A percentile compares a stretch with the other conserved stretches of the same genome.
Conservation (phyloP, 2,797 vertebrate species). For the Pipistrellus pygmaeus region DNA sequence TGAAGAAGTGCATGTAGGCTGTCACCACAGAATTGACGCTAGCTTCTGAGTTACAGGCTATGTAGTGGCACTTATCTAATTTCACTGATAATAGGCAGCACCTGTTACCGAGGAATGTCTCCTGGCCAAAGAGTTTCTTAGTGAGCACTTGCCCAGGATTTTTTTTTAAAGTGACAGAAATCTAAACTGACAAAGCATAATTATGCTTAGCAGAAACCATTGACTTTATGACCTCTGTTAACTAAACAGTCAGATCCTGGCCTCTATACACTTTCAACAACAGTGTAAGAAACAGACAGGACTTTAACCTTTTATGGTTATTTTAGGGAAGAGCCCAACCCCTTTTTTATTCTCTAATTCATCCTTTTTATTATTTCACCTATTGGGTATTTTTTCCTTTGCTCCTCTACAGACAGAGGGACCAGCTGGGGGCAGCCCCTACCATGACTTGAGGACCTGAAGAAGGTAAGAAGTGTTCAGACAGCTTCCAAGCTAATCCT, state of each 20-base stretch:
- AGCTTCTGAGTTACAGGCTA: neutral
- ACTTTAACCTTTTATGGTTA: neutral
- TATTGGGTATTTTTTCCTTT: neutral
- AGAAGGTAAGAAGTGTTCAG: neutral
- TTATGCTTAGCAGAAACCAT: neutral
- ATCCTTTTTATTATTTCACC: neutral
- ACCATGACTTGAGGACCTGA: neutral
- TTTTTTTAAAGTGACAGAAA: neutral
- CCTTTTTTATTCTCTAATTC: neutral
- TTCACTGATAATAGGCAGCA: slow-evolving; percentile 28
- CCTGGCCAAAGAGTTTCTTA: slow-evolving; percentile 2
- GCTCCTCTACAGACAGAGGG: neutral
- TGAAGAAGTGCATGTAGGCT: neutral
- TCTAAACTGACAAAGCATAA: neutral
- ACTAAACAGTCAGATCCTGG: neutral
- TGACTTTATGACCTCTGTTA: neutral
- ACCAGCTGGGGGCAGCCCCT: neutral
- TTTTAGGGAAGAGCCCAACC: neutral
- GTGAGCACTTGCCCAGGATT: neutral
- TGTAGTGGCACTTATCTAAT: neutral
- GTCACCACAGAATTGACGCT: neutral
- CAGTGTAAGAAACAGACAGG: neutral
- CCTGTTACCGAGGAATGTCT: neutral
- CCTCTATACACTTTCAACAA: neutral
- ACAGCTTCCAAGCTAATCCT: neutral